Base-by-base conservation (phyloP, 2,888 invertebrate genomes). In the Diplolepis rosae region DNA sequence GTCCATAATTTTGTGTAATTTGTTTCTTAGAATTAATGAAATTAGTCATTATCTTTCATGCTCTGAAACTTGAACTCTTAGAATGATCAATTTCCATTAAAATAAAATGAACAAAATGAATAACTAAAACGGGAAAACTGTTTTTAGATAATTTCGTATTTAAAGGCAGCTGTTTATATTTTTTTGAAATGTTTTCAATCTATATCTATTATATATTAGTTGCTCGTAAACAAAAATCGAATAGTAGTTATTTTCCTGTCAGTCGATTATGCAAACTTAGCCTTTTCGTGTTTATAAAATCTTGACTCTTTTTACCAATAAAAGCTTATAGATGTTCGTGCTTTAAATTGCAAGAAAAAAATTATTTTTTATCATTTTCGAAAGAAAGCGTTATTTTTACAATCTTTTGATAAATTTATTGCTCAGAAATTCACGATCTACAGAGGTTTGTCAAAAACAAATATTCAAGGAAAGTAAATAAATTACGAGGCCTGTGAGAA, bases 211-310 rank as follows among this genome's bases (percentile, higher is more conserved):
- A 61, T 39, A 61, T 35, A 61, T 61, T 61, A 35, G 24, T 13
- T 4, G 39, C 35, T 61, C 61, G 39, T 61, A 39, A 61, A 61
- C 61, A 61, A 39, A 61, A 61, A 39, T 24, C 39, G 39, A 24
- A 35, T 24, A 56, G 13, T 24, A 61, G 61, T 61, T 13, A 61
- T 61, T 61, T 61, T 39, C 22, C 39, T 39, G 35, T 1, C 61
- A n/a, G 39, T 22, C 39, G 39, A 61, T 61, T 9, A 45, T 61
- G 39, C 39, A 30, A 30, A 56, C 22, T 11, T 18, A 18, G 56
- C 32, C 32, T 54, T 13, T 13, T 24, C 24, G 39, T 61, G 61
- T 61, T n/a, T 35, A 61, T n/a, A 35, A 56, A 56, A 39, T 56
- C 1, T 13, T 15, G 11, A 7, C 22, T 15, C 6, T 56, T 13